These are phyloP conservation scores for Lepidocyrtinus sp. DNA, from an alignment of 2,888 invertebrate species.

Conservation along the genomic window DNA sequence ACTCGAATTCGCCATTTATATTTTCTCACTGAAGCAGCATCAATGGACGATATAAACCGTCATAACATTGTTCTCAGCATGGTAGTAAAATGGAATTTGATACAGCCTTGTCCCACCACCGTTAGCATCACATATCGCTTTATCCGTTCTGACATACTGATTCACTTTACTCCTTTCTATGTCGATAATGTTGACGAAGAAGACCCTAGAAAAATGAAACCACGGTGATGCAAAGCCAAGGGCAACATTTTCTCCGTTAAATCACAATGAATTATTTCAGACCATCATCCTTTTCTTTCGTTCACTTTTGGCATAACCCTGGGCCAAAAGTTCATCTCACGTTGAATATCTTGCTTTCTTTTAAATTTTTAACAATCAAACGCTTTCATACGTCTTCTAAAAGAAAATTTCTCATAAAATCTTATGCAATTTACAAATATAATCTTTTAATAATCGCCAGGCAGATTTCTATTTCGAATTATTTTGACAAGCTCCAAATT, in stretches of 20 bases:
- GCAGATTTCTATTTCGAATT: too few species aligned
- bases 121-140: conserved; percentile 5
- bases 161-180: conserved; percentile 30
- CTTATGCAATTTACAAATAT: too few species aligned
- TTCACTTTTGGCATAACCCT: not conserved
- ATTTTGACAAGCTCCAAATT: too few species aligned
- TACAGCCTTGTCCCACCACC: not conserved
- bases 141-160: conserved; percentile 41
- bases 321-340: conserved; percentile 49
- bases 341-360: not conserved
- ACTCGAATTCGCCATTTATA: conserved; percentile 32
- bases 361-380: too few species aligned
- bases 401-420: conserved; percentile 12
- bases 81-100: not conserved
- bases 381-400: too few species aligned
- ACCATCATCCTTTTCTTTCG: not conserved
- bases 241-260: conserved; percentile 60
- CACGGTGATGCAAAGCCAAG: conserved; percentile 34
- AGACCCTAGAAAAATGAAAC: not conserved
- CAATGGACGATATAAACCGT: not conserved
- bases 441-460: too few species aligned
- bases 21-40: not conserved
- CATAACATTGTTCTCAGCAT: not conserved
- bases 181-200: not conserved
- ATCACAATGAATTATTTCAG: conserved; percentile 50